These are phyloP conservation scores for Drepana falcataria DNA, from an alignment of 2,888 invertebrate genomes.

Conservation along the genomic window DNA sequence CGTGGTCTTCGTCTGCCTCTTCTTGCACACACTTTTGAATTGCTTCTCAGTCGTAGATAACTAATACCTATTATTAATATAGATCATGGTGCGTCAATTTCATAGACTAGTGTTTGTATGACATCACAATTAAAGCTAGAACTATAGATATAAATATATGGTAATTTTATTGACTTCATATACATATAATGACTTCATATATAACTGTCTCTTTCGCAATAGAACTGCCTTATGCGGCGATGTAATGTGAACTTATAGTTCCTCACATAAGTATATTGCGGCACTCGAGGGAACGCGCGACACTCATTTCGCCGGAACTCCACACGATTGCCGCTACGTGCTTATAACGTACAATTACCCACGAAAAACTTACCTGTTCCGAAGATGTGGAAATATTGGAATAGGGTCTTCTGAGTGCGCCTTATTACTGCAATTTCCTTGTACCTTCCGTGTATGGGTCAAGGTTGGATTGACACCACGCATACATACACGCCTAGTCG, in stretches of 20 bases:
- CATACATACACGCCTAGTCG: no score
- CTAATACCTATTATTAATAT: no score
- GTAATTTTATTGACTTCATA: no score
- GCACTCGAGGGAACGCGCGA: conserved; percentile 9
- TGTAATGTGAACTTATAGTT: conserved; percentile 2
- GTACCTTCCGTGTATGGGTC: not conserved
- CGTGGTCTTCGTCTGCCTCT: no score
- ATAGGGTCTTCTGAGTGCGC: not conserved
- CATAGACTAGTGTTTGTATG: no score
- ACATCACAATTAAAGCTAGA: no score
- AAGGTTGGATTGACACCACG: not conserved
- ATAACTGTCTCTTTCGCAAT: no score
- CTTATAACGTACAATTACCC: conserved; percentile 1
- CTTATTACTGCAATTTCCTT: not conserved
- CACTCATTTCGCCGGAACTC: conserved; percentile 10
- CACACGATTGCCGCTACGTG: conserved; percentile 2
- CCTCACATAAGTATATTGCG: conserved; percentile 9
- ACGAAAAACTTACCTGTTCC: not conserved
- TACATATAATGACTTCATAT: no score
- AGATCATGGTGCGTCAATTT: no score
- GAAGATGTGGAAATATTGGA: not conserved
- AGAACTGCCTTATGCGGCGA: not conserved
- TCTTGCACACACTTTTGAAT: no score
- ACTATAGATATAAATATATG: no score
- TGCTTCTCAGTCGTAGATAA: no score